Percentiles rank a stretch among this genome's conserved stretches.
phyloP scores from a whole-genome alignment of 2,113 vertebrate species.

The Atlantisia rogersi region DNA sequence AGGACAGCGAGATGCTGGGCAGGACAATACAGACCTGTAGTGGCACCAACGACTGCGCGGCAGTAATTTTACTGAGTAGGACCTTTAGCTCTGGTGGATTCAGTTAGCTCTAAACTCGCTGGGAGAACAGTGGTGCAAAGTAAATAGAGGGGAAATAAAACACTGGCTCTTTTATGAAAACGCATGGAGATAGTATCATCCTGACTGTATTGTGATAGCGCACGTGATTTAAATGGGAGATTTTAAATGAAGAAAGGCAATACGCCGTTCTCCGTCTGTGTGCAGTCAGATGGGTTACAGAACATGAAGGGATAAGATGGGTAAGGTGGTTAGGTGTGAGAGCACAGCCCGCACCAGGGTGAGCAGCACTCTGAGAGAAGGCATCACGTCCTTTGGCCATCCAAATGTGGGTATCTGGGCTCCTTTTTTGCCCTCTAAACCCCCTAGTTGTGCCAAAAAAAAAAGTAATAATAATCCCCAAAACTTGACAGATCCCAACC shows the following conservation, averaged over 20 bases:
- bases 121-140: conserved; percentile 1
- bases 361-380: not conserved
- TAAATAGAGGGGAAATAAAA: conserved; percentile 68
- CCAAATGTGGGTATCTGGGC: not conserved
- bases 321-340: not conserved
- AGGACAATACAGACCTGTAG: conserved; percentile 22
- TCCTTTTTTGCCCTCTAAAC: not conserved
- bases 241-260: conserved; percentile 64
- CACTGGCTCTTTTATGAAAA: conserved; percentile 64
- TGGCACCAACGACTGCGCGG: not conserved
- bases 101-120: conserved; percentile 28
- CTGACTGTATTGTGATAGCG: conserved; percentile 6
- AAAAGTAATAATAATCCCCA: not conserved
- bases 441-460: not conserved
- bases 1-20: conserved; percentile 64
- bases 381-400: not conserved
- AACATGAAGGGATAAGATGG: not conserved
- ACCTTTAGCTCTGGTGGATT: conserved; percentile 42
- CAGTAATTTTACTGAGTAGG: conserved; percentile 42
- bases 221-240: conserved; percentile 28
- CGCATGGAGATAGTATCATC: conserved; percentile 30
- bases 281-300: conserved; percentile 32
- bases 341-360: not conserved
- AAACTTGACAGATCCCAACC: not conserved
- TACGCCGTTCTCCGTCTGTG: not conserved